These are phyloP conservation scores for Chironomus riparius DNA, from an alignment of 2,888 invertebrate genomes.

Conservation along the genomic window DNA sequence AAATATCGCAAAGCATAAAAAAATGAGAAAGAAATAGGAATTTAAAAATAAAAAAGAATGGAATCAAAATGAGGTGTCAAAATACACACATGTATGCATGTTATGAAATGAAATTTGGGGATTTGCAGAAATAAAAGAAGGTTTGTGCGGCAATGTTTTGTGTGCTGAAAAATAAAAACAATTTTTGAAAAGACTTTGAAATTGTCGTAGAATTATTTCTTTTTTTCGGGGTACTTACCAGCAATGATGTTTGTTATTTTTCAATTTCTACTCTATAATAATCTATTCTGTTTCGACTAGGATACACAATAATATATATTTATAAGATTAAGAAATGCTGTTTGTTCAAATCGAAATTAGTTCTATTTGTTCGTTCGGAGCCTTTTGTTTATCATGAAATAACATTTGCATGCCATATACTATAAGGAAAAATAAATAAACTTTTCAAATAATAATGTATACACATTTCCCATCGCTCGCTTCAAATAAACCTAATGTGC, in stretches of 20 bases:
- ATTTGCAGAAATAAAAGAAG: background rate
- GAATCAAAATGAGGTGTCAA: constrained; percentile 22
- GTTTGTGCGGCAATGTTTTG: background rate
- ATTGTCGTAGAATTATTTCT: too few relatives aligned
- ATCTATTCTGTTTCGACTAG: too few relatives aligned
- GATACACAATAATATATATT: too few relatives aligned
- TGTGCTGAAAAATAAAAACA: background rate
- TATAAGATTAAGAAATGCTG: background rate
- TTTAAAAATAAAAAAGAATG: background rate
- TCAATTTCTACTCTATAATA: too few relatives aligned
- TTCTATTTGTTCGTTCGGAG: background rate
- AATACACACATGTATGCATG: constrained; percentile 17
- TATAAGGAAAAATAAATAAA: background rate
- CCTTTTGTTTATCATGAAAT: constrained; percentile 1
- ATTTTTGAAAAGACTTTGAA: too few relatives aligned
- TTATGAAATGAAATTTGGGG: background rate
- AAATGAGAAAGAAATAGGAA: background rate
- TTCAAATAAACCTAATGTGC: background rate
- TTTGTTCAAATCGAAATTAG: constrained; percentile 1
- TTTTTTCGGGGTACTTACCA: too few relatives aligned
- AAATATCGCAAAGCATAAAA: too few relatives aligned
- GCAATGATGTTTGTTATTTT: too few relatives aligned
- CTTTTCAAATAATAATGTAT: background rate
- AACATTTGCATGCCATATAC: background rate
- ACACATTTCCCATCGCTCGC: background rate